phyloP scores from a whole-genome alignment of 2,113 vertebrate species.

The Cryptoleucopteryx plumbea region DNA sequence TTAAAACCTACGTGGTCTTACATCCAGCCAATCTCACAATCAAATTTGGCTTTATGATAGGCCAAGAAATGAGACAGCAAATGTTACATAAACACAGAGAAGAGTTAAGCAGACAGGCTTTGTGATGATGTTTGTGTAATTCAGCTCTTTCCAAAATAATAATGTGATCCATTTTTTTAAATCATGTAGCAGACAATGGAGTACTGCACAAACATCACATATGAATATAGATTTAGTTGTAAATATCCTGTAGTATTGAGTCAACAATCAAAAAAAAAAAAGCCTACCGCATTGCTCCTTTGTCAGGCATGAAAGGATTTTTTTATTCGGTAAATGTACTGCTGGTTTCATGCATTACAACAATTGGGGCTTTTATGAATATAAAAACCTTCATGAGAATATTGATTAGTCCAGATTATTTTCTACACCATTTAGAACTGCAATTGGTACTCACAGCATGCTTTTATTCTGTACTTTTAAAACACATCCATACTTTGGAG shows the following conservation, averaged over 20 bases:
- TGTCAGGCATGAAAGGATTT: constrained; percentile 18
- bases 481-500: constrained; percentile 10
- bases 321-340: constrained; percentile 41
- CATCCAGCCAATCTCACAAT: neutral
- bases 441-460: neutral
- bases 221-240: neutral
- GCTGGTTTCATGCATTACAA: constrained; percentile 38
- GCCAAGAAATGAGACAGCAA: neutral
- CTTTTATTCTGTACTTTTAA: constrained; percentile 63
- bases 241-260: neutral
- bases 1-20: neutral
- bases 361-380: constrained; percentile 27
- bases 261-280: constrained; percentile 2
- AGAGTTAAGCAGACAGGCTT: neutral
- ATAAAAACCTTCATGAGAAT: constrained; percentile 33
- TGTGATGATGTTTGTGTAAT: neutral
- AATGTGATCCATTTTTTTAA: accelerated
- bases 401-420: constrained; percentile 60
- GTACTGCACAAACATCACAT: neutral
- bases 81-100: neutral
- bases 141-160: neutral
- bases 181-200: neutral
- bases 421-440: constrained; percentile 52
- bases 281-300: neutral
- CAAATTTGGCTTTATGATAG: neutral